Conservation (phyloP, 2,797 vertebrate species). For the Rhinophrynus dorsalis region DNA sequence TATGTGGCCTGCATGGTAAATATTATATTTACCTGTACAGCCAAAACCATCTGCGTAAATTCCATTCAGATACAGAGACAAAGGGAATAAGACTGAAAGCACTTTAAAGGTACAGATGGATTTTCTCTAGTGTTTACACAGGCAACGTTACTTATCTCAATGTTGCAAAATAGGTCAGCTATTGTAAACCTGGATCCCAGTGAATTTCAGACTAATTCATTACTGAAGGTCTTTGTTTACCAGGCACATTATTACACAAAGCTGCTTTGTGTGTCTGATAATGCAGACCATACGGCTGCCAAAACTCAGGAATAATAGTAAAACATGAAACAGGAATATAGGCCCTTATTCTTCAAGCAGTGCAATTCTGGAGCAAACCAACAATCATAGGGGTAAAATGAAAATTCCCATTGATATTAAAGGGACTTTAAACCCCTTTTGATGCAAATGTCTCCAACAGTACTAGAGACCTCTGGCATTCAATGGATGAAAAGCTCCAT, state of each 20-base stretch:
- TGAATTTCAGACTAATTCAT: constrained; percentile 37
- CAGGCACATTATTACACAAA: constrained; percentile 33
- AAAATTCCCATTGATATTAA: too few species aligned
- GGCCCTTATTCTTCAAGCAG: background rate
- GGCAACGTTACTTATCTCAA: constrained; percentile 24
- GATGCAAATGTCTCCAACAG: too few species aligned
- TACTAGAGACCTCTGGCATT: too few species aligned
- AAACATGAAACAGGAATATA: constrained; percentile 18
- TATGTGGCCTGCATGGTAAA: too few species aligned
- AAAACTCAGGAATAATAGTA: constrained; percentile 24
- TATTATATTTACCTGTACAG: too few species aligned
- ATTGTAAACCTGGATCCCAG: constrained; percentile 27
- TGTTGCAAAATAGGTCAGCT: constrained; percentile 46
- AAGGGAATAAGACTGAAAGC: too few species aligned
- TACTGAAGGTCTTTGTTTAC: constrained; percentile 42
- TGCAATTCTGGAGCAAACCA: too few species aligned
- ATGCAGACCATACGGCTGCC: constrained; percentile 19
- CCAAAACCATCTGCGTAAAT: too few species aligned
- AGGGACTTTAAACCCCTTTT: too few species aligned
- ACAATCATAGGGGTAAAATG: too few species aligned
- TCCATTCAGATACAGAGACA: too few species aligned
- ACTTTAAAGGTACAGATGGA: constrained; percentile 3
- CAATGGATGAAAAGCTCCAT: too few species aligned
- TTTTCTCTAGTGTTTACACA: background rate
- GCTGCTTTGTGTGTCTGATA: constrained; percentile 35